Base-by-base conservation (phyloP, 2,888 invertebrate genomes). In the Celastrina argiolus region DNA sequence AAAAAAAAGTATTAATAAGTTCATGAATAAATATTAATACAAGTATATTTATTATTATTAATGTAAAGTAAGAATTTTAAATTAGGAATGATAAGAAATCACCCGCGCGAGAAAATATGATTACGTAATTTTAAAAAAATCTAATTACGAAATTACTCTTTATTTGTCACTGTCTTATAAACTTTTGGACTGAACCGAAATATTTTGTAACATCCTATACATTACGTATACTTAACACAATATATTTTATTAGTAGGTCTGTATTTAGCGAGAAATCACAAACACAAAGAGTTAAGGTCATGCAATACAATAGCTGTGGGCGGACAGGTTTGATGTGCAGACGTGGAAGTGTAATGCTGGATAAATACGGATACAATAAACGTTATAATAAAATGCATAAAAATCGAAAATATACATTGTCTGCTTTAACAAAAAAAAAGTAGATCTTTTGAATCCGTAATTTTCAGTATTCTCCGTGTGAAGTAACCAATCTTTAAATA, bases 281-380 rank as follows among this genome's bases (percentile, higher is more conserved):
- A 68, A 69, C 56, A 67, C 63, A 80, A 31, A 84, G 83, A 80
- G 80, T 80, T 78, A 82, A 83, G 81, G 82, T 81, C 85, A 82
- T 81, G 83, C 84, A 80, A 78, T 64, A 80, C 77, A 76, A 74
- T 74, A 74, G 72, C 66, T 66, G 71, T 66, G 61, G 61, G 61
- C 36, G 61, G 61, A 61, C 61, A 22, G 5, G 28, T 26, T 10
- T 61, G 34, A 36, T 39, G 14, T 8, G 18, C 61, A 18, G 51
- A 5, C 22, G 26, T 22, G 34, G 34, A 59, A 59, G 16, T 18
- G 18, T 10, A 34, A 31, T n/a, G n/a, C n/a, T n/a, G n/a, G n/a
- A n/a, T 28, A 59, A 59, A 31, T 31, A 58, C 16, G 31, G 16
- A 34, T 18, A 59, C 18, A 59, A 51, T 8, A 51, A 45, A 28